Conservation (phyloP, 2,113 vertebrate genomes). For the Nanorana parkeri region DNA sequence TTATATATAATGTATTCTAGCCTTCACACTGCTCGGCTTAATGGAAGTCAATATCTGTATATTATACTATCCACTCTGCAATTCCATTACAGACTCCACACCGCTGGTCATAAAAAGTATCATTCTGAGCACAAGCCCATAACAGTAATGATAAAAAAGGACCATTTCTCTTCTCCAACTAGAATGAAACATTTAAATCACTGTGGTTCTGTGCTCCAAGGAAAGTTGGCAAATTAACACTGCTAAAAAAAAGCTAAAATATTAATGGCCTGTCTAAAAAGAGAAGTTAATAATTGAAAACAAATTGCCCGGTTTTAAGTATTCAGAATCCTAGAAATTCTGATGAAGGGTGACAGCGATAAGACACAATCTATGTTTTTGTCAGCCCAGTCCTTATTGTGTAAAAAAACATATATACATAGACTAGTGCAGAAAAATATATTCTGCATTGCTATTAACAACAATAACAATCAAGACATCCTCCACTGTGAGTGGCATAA, state of each 20-base stretch:
- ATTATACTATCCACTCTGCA: slow-evolving; percentile 71
- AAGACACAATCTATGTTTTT: neutral
- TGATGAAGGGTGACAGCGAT: neutral
- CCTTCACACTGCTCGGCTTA: slow-evolving; percentile 64
- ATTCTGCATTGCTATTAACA: too few relatives aligned
- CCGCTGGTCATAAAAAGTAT: slow-evolving; percentile 67
- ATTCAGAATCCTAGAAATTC: slow-evolving; percentile 60
- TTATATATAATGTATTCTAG: slow-evolving; percentile 63
- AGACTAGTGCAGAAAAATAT: neutral
- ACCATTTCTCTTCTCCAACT: slow-evolving; percentile 69
- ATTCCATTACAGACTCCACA: slow-evolving; percentile 70
- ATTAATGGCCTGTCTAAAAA: slow-evolving; percentile 72
- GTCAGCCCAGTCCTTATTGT: too few relatives aligned
- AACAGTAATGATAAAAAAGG: slow-evolving; percentile 68
- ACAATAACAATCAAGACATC: too few relatives aligned
- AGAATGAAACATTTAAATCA: slow-evolving; percentile 77
- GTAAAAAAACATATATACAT: neutral
- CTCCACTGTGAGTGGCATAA: too few relatives aligned
- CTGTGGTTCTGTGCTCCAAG: slow-evolving; percentile 72
- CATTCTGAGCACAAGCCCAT: slow-evolving; percentile 65
- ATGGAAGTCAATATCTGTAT: slow-evolving; percentile 70
- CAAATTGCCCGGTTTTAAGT: slow-evolving; percentile 65
- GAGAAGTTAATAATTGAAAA: slow-evolving; percentile 77
- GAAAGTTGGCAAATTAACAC: slow-evolving; percentile 77
- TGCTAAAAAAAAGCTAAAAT: slow-evolving; percentile 70